Percentiles rank a stretch among this genome's conserved stretches.
These are phyloP conservation scores for Formica selysi DNA, from an alignment of 1,140 invertebrate species.

Conservation along the genomic window DNA sequence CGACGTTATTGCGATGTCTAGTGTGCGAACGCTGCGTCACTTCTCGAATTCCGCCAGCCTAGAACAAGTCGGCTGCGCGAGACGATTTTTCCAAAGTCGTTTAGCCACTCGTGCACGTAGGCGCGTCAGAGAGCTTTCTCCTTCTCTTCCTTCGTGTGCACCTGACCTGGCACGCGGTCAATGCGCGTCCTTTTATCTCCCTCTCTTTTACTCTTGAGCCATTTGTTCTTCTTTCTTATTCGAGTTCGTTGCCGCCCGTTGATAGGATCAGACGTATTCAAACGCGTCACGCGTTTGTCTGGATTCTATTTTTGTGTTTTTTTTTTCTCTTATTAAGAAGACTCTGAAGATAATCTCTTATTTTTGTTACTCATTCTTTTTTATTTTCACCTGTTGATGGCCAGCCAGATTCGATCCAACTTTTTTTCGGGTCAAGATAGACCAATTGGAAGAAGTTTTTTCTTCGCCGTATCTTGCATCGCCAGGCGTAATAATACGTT, in stretches of 20 bases:
- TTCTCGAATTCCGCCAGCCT: slow-evolving; percentile 42
- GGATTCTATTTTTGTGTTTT: no score
- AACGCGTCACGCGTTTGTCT: no score
- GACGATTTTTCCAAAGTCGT: slow-evolving; percentile 48
- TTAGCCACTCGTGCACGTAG: slow-evolving; percentile 4
- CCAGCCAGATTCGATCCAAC: no score
- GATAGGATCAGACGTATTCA: no score
- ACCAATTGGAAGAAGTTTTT: no score
- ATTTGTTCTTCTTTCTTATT: slow-evolving; percentile 7
- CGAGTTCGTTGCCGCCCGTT: no score
- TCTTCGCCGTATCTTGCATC: background rate
- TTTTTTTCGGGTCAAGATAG: no score
- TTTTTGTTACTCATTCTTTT: no score
- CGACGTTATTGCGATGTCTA: background rate
- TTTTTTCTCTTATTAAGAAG: no score
- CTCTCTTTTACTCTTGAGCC: slow-evolving; percentile 14
- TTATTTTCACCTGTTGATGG: no score
- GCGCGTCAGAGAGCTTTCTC: slow-evolving; percentile 41
- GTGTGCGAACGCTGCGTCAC: slow-evolving; percentile 26
- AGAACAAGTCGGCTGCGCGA: background rate
- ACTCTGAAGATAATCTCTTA: no score
- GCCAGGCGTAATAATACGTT: background rate
- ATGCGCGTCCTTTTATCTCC: slow-evolving; percentile 31
- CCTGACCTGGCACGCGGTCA: slow-evolving; percentile 39
- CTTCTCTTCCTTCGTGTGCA: background rate